Conservation (phyloP, 2,888 invertebrate genomes). For the Tetragonula carbonaria region DNA sequence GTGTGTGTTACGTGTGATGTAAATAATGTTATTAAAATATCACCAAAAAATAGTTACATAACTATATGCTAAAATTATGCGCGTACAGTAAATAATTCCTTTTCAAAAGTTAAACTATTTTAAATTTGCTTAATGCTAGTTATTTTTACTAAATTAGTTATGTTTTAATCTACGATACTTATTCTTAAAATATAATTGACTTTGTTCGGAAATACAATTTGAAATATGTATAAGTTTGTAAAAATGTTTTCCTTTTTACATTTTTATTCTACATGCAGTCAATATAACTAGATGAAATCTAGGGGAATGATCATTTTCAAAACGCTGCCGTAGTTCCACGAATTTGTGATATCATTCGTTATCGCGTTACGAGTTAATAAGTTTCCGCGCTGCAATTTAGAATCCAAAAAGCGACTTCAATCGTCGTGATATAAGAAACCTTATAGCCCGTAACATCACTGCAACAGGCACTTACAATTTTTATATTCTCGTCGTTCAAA, state of each 20-base stretch:
- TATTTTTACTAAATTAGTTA: not conserved
- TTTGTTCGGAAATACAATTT: not conserved
- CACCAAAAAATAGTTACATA: not conserved
- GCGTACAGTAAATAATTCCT: not conserved
- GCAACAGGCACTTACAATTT: not conserved
- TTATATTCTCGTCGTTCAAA: not conserved
- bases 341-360: slow-evolving; percentile 8
- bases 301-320: slow-evolving; percentile 12
- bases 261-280: not conserved
- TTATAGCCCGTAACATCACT: not conserved
- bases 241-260: not conserved
- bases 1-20: not conserved
- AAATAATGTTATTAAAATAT: not conserved
- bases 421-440: not conserved
- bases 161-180: not conserved
- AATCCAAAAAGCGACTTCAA: not conserved
- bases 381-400: not conserved
- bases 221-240: not conserved
- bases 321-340: not conserved
- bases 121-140: not conserved
- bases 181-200: not conserved
- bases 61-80: not conserved
- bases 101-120: not conserved
- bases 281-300: slow-evolving; percentile 20
- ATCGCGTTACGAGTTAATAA: not conserved